Evolutionary conservation across 2,113 vertebrate species (phyloP).

Genomic region (Mixornis gularis): DNA sequence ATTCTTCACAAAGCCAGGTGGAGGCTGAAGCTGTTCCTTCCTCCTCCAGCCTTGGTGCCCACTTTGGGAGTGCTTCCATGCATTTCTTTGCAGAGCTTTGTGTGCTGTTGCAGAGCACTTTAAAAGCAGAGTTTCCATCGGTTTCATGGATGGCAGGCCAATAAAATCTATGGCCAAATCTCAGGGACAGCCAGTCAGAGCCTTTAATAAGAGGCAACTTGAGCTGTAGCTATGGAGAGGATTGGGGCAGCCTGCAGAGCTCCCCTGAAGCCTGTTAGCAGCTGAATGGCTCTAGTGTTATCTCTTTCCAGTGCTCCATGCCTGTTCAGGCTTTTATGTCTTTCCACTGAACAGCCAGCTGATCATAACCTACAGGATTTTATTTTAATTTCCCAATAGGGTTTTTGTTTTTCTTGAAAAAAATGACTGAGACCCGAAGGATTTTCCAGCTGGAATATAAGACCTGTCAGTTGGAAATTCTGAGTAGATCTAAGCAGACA

Average conservation of each 20-base stretch:
- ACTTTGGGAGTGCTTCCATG: neutral
- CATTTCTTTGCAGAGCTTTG: neutral
- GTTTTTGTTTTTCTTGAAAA: slow-evolving; percentile 18
- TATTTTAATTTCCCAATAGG: slow-evolving; percentile 9
- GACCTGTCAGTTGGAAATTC: slow-evolving; percentile 42
- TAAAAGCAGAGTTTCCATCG: neutral
- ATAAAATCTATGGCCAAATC: neutral
- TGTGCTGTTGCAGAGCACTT: neutral
- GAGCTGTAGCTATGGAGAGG: neutral
- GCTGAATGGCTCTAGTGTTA: neutral
- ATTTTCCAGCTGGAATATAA: slow-evolving; percentile 50
- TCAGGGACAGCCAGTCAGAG: neutral
- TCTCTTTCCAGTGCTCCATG: neutral
- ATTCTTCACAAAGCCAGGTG: neutral
- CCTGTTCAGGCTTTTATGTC: neutral
- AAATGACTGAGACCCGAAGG: neutral
- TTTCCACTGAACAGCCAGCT: neutral
- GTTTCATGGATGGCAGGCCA: neutral
- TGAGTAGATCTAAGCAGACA: slow-evolving; percentile 2
- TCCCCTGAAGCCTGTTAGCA: neutral
- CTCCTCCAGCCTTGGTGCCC: neutral
- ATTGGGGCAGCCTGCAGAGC: neutral
- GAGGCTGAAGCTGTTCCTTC: neutral
- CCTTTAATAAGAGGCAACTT: neutral
- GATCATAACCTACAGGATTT: neutral